A percentile compares a stretch with the other conserved stretches of the same genome.
Conservation (phyloP, 2,888 invertebrate species). For the Proisotoma minuta region DNA sequence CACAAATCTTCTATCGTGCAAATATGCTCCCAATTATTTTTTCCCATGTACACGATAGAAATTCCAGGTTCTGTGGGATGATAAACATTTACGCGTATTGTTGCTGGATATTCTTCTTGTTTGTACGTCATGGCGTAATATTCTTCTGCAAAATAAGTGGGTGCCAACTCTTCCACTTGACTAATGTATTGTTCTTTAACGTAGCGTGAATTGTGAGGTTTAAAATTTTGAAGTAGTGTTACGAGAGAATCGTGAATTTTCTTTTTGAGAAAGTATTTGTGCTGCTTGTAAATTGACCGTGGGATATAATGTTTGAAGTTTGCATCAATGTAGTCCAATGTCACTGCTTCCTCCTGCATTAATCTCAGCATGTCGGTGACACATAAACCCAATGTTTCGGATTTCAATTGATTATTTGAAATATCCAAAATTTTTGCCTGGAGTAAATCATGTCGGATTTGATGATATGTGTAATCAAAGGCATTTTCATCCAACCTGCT, state of each 20-base stretch:
- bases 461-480: conserved; percentile 80
- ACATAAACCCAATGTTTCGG: conserved; percentile 74
- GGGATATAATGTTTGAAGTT: conserved; percentile 81
- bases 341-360: conserved; percentile 67
- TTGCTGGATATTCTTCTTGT: conserved; percentile 58
- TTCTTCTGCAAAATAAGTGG: conserved; percentile 74
- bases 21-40: conserved; percentile 66
- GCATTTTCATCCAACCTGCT: conserved; percentile 67
- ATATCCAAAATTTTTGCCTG: conserved; percentile 74
- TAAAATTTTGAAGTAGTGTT: conserved; percentile 52
- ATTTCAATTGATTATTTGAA: conserved; percentile 69
- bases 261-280: conserved; percentile 67
- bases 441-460: conserved; percentile 75
- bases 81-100: conserved; percentile 62
- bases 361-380: conserved; percentile 83
- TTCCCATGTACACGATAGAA: conserved; percentile 60
- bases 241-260: conserved; percentile 65
- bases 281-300: conserved; percentile 68
- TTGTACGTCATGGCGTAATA: conserved; percentile 60
- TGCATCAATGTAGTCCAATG: conserved; percentile 64
- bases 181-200: conserved; percentile 76
- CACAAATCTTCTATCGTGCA: conserved; percentile 79
- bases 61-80: conserved; percentile 64
- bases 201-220: conserved; percentile 56
- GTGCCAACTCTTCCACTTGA: conserved; percentile 71